Evolutionary conservation across 53 echinoderm and acorn worm species (phyloP).

Genomic region (Stichopus horrens): DNA sequence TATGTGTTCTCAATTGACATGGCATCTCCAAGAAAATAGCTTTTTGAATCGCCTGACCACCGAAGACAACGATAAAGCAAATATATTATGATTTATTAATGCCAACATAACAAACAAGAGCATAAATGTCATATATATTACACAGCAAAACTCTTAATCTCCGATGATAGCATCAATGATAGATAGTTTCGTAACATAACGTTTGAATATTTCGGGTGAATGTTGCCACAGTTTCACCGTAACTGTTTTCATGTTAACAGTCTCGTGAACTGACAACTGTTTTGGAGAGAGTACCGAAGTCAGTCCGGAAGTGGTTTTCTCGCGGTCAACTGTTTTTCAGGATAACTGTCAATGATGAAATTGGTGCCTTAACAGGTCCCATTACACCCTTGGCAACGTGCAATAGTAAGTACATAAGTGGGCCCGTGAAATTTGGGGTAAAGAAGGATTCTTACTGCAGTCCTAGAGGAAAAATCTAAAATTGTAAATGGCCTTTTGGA

Average conservation of each 20-base stretch:
- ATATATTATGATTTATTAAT: background rate
- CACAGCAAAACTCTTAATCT: too few relatives aligned
- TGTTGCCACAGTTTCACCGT: too few relatives aligned
- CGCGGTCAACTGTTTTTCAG: slow-evolving; percentile 76
- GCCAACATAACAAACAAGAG: too few relatives aligned
- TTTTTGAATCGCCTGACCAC: background rate
- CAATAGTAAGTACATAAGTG: slow-evolving; percentile 69
- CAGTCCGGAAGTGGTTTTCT: slow-evolving; percentile 77
- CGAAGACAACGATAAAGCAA: background rate
- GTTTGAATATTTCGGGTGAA: too few relatives aligned
- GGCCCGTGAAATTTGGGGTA: background rate
- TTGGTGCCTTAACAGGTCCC: slow-evolving; percentile 59
- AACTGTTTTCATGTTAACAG: slow-evolving; percentile 32
- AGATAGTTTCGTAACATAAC: too few relatives aligned
- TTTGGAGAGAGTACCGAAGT: slow-evolving; percentile 61
- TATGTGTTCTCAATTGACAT: background rate
- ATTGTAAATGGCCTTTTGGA: too few relatives aligned
- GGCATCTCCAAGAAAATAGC: background rate
- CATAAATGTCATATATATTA: too few relatives aligned
- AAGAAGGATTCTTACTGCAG: background rate
- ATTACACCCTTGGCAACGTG: slow-evolving; percentile 82
- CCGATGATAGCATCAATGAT: too few relatives aligned
- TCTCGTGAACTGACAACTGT: slow-evolving; percentile 72
- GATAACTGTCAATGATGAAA: slow-evolving; percentile 56
- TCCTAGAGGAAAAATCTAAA: too few relatives aligned